These are phyloP conservation scores for Hoplostethus atlanticus DNA, from an alignment of 2,797 vertebrate species.

Conservation along the genomic window DNA sequence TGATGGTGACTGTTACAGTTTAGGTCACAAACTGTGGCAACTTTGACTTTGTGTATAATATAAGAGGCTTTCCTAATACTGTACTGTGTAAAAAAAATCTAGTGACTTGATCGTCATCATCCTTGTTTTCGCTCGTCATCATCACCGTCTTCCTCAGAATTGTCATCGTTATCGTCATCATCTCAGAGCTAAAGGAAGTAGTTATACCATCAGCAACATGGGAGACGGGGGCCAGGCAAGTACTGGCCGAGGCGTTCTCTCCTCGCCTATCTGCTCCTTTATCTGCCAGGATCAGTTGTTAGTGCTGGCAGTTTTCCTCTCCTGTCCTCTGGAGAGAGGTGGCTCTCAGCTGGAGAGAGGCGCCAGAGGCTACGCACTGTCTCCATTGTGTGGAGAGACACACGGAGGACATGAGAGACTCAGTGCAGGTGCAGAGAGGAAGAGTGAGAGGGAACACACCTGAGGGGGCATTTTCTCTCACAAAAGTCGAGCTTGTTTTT, in stretches of 20 bases:
- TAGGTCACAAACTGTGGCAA: conserved; percentile 43
- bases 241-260: conserved; percentile 67
- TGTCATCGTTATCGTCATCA: conserved; percentile 6
- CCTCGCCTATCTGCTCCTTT: conserved; percentile 76
- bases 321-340: conserved; percentile 82
- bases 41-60: neutral
- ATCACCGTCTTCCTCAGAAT: neutral
- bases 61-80: conserved; percentile 1
- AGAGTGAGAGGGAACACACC: conserved; percentile 78
- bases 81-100: neutral
- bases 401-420: conserved; percentile 79
- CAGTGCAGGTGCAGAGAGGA: conserved; percentile 80
- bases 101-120: neutral
- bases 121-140: neutral
- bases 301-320: conserved; percentile 79
- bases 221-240: conserved; percentile 46
- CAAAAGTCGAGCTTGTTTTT: conserved; percentile 71
- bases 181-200: conserved; percentile 51
- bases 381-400: conserved; percentile 82
- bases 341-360: conserved; percentile 85
- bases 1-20: conserved; percentile 49
- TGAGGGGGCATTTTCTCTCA: conserved; percentile 61
- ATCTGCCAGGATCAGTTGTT: conserved; percentile 85
- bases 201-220: neutral
- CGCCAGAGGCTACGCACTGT: conserved; percentile 77